These are phyloP conservation scores for Coleophora flavipennella DNA, from an alignment of 2,888 invertebrate genomes.

Conservation along the genomic window DNA sequence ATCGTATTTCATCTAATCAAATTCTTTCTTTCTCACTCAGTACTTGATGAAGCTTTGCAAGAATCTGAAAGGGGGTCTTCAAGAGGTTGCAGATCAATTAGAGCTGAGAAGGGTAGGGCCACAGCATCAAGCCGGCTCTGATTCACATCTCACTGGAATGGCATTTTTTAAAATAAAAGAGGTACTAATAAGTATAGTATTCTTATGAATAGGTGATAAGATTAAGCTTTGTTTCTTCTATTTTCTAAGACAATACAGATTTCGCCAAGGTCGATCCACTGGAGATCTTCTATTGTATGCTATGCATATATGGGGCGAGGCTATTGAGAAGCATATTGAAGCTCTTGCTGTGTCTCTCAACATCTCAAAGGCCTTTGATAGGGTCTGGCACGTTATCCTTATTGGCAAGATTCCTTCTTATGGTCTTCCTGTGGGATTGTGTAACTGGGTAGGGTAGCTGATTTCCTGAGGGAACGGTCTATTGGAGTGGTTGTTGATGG, in stretches of 20 bases:
- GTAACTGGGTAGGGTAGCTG: too few relatives aligned
- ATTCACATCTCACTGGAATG: slow-evolving; percentile 96
- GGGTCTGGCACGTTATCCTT: too few relatives aligned
- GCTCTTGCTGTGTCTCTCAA: too few relatives aligned
- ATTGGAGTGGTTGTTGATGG: too few relatives aligned
- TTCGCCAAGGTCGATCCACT: too few relatives aligned
- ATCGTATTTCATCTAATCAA: too few relatives aligned
- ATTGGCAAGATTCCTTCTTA: too few relatives aligned
- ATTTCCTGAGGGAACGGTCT: too few relatives aligned
- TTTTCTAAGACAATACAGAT: too few relatives aligned
- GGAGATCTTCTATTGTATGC: too few relatives aligned
- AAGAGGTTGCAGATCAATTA: slow-evolving; percentile 94
- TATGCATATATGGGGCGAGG: neutral
- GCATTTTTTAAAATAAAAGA: slow-evolving; percentile 85
- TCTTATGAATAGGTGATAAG: neutral
- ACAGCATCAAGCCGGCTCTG: slow-evolving; percentile 98
- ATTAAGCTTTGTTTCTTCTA: neutral
- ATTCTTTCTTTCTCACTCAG: slow-evolving; percentile 33
- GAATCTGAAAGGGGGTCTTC: slow-evolving; percentile 95
- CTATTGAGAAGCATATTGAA: neutral
- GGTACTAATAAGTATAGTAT: slow-evolving; percentile 15
- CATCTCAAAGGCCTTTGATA: too few relatives aligned
- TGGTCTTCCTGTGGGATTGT: too few relatives aligned
- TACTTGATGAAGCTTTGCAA: slow-evolving; percentile 98
- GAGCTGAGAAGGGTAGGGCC: slow-evolving; percentile 93